These are phyloP conservation scores for Agonopterix arenella DNA, from an alignment of 2,888 invertebrate species.

Conservation along the genomic window DNA sequence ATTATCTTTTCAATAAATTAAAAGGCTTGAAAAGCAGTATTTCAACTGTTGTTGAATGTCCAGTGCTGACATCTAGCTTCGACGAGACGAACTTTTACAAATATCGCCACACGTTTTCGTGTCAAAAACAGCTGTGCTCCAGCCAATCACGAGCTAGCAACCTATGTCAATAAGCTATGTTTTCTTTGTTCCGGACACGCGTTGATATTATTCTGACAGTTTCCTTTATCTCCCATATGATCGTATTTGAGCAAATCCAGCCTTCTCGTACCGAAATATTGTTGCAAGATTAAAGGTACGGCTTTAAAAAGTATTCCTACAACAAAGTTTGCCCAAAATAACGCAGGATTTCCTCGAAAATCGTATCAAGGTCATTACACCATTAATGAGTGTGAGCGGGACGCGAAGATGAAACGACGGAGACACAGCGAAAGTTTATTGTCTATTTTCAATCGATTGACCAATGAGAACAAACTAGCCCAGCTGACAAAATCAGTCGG, in stretches of 20 bases:
- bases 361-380: slow-evolving; percentile 49
- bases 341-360: slow-evolving; percentile 21
- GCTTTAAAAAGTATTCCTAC: slow-evolving; percentile 13
- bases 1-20: not conserved
- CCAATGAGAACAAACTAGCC: slow-evolving; percentile 60
- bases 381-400: slow-evolving; percentile 32
- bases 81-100: slow-evolving; percentile 2
- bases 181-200: slow-evolving; percentile 40
- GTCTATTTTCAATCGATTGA: slow-evolving; percentile 68
- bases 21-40: not conserved
- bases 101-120: slow-evolving; percentile 14
- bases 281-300: slow-evolving; percentile 5
- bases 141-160: slow-evolving; percentile 45
- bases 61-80: slow-evolving; percentile 47
- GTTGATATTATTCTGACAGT: slow-evolving; percentile 51
- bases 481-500: slow-evolving; percentile 72
- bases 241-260: slow-evolving; percentile 27
- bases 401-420: slow-evolving; percentile 27
- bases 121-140: slow-evolving; percentile 71
- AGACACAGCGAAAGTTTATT: slow-evolving; percentile 34
- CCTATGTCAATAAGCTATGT: slow-evolving; percentile 46
- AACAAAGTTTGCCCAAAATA: slow-evolving; percentile 16
- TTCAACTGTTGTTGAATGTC: slow-evolving; percentile 36
- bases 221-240: slow-evolving; percentile 68
- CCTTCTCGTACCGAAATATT: slow-evolving; percentile 11